Conservation (phyloP, 2,888 invertebrate species). For the Drosophila planitibia region DNA sequence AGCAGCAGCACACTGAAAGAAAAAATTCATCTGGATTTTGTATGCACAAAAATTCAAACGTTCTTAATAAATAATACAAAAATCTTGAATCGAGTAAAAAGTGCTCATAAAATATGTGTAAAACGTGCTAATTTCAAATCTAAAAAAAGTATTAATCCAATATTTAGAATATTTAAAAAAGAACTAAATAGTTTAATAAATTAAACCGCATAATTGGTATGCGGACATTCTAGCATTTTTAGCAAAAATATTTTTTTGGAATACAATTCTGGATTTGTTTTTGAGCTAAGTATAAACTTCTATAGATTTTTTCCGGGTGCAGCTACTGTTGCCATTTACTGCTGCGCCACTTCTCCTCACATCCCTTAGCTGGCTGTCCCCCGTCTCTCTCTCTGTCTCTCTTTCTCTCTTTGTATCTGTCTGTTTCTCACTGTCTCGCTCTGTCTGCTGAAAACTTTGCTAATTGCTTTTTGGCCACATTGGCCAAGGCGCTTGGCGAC, state of each 20-base stretch:
- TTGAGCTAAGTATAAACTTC: neutral
- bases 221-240: no score
- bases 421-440: conserved; percentile 7
- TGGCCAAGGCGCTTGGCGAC: conserved; percentile 55
- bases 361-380: neutral
- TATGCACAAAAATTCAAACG: neutral
- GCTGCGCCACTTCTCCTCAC: conserved; percentile 7
- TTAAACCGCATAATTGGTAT: neutral
- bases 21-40: neutral
- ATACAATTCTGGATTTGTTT: neutral
- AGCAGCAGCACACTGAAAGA: conserved; percentile 11
- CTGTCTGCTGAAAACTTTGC: conserved; percentile 65
- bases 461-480: conserved; percentile 81
- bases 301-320: neutral
- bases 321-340: conserved; percentile 16
- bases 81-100: neutral
- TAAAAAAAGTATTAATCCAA: neutral
- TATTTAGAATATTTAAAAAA: neutral
- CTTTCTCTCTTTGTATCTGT: neutral
- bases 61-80: neutral
- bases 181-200: neutral
- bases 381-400: neutral
- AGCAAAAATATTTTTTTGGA: neutral
- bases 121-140: neutral
- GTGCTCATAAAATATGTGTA: neutral